Conservation (phyloP, 53 echinoderm and acorn worm species). For the Glandiceps talaboti region DNA sequence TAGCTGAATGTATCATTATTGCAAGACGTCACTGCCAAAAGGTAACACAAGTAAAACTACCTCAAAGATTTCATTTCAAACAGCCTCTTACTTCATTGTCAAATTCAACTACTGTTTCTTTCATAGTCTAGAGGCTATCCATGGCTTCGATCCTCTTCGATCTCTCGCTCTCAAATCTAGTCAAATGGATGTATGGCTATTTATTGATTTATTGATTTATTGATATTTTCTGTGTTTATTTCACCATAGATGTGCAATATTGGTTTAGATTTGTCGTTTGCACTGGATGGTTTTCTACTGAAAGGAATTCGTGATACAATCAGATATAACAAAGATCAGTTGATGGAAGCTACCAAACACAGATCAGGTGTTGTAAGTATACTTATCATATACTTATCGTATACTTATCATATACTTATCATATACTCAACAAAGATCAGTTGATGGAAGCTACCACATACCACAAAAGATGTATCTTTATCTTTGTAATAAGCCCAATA, state of each 20-base stretch:
- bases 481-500: no score
- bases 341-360: constrained; percentile 89
- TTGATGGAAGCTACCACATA: constrained; percentile 89
- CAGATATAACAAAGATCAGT: constrained; percentile 80
- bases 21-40: constrained; percentile 63
- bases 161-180: no score
- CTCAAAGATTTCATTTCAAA: no score
- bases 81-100: no score
- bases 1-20: constrained; percentile 80
- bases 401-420: no score
- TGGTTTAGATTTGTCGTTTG: constrained; percentile 80
- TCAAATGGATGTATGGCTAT: no score
- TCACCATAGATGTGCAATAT: constrained; percentile 37
- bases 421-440: constrained; percentile 96
- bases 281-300: constrained; percentile 60
- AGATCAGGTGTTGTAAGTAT: constrained; percentile 76
- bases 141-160: no score
- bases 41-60: not conserved
- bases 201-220: no score
- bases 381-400: not conserved
- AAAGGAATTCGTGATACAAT: constrained; percentile 73
- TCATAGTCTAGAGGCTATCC: no score
- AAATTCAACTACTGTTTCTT: no score
- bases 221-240: no score
- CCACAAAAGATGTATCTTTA: no score